Evolutionary conservation across 1,140 invertebrate species (phyloP).

Genomic region (Eufriesea mexicana): DNA sequence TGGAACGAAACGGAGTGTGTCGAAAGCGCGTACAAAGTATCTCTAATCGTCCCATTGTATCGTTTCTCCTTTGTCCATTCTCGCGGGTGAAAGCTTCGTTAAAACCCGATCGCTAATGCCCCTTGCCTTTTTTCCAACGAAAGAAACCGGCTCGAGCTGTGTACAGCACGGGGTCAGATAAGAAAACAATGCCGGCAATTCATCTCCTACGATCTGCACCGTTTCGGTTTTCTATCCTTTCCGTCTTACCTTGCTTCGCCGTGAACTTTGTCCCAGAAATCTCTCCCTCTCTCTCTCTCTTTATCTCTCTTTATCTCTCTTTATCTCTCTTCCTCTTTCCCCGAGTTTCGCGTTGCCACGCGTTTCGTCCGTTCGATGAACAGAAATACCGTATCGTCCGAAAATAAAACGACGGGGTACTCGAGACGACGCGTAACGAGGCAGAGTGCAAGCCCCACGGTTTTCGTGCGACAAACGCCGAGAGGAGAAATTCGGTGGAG

Average conservation of each 20-base stretch:
- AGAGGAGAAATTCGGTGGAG: background rate
- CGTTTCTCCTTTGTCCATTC: conserved; percentile 62
- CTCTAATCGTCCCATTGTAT: conserved; percentile 68
- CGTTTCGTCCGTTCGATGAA: no score
- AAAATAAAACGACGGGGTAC: conserved; percentile 22
- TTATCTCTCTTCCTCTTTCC: no score
- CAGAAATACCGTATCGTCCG: background rate
- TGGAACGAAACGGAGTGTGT: conserved; percentile 57
- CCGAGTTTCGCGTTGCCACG: no score
- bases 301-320: no score
- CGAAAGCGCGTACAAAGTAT: conserved; percentile 65
- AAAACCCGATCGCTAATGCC: conserved; percentile 62
- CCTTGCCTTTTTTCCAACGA: conserved; percentile 37
- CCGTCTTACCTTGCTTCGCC: background rate
- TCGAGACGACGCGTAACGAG: background rate
- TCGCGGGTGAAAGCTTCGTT: conserved; percentile 67
- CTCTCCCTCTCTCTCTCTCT: no score
- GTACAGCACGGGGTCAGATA: background rate
- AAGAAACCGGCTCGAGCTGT: conserved; percentile 34
- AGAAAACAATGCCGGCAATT: conserved; percentile 23
- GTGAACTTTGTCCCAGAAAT: background rate
- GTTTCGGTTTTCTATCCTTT: background rate
- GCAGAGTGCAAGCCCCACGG: background rate
- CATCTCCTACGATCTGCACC: conserved; percentile 25
- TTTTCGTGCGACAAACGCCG: conserved; percentile 26